phyloP scores from a whole-genome alignment of 2,113 vertebrate genomes.

The Alethe castanea region DNA sequence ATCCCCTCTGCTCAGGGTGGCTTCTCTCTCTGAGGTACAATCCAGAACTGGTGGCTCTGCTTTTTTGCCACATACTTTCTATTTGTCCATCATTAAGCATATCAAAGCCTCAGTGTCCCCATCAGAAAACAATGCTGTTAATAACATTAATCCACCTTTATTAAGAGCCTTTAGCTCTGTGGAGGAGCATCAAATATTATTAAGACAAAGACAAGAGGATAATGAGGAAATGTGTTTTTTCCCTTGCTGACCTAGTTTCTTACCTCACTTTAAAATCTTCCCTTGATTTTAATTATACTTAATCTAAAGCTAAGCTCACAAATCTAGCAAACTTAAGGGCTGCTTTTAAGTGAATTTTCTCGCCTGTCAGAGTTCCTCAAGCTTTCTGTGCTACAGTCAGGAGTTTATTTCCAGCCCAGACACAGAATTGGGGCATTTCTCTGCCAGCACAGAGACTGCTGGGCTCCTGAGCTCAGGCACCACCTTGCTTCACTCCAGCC shows the following conservation, averaged over 20 bases:
- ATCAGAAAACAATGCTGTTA: constrained; percentile 22
- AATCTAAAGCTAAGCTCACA: constrained; percentile 49
- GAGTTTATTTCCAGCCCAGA: constrained; percentile 27
- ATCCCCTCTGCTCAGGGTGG: background rate
- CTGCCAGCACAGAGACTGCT: background rate
- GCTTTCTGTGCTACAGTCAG: background rate
- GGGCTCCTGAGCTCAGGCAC: background rate
- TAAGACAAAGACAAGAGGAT: constrained; percentile 38
- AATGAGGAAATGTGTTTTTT: constrained; percentile 28
- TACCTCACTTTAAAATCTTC: constrained; percentile 43
- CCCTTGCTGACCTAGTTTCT: constrained; percentile 51
- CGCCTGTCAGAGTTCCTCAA: background rate
- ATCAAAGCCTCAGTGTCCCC: background rate
- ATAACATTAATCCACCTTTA: constrained; percentile 41
- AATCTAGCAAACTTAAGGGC: constrained; percentile 44
- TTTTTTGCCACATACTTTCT: background rate
- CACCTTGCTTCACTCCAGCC: constrained; percentile 40
- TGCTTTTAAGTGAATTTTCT: constrained; percentile 44
- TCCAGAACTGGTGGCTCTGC: background rate
- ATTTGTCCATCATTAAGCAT: background rate
- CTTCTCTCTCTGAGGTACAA: background rate
- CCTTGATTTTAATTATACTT: constrained; percentile 33
- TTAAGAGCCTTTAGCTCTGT: background rate
- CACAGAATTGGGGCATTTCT: background rate
- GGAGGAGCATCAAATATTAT: constrained; percentile 1